A percentile compares a stretch with the other conserved stretches of the same genome.
phyloP scores from a whole-genome alignment of 2,888 invertebrate species.

The Caenorhabditis wallacei region DNA sequence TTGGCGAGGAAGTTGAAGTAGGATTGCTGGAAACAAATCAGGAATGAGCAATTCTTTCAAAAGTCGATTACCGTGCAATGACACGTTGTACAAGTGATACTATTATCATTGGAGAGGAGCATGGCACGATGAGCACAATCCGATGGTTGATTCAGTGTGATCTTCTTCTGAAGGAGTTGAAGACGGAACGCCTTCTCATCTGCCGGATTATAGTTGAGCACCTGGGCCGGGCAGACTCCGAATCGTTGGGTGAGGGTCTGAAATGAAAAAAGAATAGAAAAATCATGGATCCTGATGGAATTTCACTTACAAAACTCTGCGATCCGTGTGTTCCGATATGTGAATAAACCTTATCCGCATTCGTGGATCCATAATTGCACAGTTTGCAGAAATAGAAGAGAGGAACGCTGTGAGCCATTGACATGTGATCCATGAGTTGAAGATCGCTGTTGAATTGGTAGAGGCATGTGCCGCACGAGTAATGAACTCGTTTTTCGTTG shows the following conservation, averaged over 20 bases:
- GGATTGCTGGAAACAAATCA: too few species aligned
- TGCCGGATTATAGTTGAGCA: conserved; percentile 47
- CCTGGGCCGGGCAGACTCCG: conserved; percentile 24
- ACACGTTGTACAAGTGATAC: conserved; percentile 58
- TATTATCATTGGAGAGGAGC: conserved; percentile 38
- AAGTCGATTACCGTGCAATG: conserved; percentile 25
- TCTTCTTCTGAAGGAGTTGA: background rate
- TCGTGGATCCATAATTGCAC: conserved; percentile 42
- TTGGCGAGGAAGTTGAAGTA: conserved; percentile 26
- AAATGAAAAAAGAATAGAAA: background rate
- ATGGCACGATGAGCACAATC: conserved; percentile 65
- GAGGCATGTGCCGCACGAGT: conserved; percentile 62
- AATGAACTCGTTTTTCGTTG: conserved; percentile 11
- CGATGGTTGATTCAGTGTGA: conserved; percentile 37
- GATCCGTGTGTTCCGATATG: conserved; percentile 16
- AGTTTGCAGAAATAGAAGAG: conserved; percentile 68
- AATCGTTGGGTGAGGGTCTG: conserved; percentile 31
- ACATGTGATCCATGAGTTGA: conserved; percentile 53
- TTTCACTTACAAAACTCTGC: background rate
- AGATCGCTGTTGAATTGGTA: conserved; percentile 43
- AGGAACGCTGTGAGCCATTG: conserved; percentile 6
- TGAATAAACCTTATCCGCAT: conserved; percentile 12
- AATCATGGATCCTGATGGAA: background rate
- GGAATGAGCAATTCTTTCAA: background rate
- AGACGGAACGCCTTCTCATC: conserved; percentile 13